Evolutionary conservation across 2,113 vertebrate species (phyloP).

Genomic region (Mus pahari): DNA sequence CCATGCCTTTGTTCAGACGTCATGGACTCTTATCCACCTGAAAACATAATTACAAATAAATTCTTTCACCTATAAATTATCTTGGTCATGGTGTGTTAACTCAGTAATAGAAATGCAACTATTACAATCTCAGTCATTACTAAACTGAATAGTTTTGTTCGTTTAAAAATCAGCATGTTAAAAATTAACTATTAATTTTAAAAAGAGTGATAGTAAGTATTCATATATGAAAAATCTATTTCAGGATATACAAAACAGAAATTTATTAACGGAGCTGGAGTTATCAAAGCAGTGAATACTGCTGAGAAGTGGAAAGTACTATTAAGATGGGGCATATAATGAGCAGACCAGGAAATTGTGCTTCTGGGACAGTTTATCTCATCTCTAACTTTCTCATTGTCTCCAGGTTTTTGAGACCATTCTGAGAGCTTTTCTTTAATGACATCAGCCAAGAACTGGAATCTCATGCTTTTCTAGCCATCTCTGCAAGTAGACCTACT

Average conservation of each 20-base stretch:
- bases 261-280: not conserved
- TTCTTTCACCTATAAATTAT: not conserved
- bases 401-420: not conserved
- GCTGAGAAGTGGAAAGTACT: not conserved
- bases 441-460: not conserved
- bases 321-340: not conserved
- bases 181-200: not conserved
- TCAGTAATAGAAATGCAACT: not conserved
- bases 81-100: not conserved
- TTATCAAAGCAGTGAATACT: not conserved
- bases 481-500: not conserved
- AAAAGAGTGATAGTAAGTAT: not conserved
- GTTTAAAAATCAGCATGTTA: slow-evolving; percentile 44
- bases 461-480: not conserved
- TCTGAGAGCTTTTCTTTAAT: not conserved
- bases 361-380: not conserved
- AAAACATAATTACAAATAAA: not conserved
- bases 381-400: not conserved
- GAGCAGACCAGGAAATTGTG: not conserved
- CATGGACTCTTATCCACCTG: not conserved
- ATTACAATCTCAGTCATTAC: not conserved
- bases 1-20: not conserved
- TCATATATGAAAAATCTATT: not conserved
- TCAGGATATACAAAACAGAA: slow-evolving; percentile 19
- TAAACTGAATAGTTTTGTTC: not conserved